These are phyloP conservation scores for Phrixothrix hirtus DNA, from an alignment of 2,888 invertebrate species.

Conservation along the genomic window DNA sequence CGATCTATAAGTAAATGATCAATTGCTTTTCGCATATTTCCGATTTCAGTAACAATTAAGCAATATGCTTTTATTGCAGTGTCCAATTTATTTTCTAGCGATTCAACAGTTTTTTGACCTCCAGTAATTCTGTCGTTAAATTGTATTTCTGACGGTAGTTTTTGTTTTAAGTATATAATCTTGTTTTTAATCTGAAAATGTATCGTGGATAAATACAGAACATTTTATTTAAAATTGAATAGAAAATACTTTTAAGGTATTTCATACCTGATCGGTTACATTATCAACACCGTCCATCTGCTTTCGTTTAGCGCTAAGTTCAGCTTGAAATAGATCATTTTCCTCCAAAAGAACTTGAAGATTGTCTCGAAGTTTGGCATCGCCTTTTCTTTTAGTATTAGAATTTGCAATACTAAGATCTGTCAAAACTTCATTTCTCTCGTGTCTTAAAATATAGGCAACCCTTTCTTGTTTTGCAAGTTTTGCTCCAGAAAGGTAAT, in stretches of 20 bases:
- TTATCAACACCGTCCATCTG: conserved; percentile 58
- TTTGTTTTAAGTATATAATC: conserved; percentile 21
- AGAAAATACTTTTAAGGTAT: no score
- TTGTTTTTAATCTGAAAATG: no score
- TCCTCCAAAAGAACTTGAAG: conserved; percentile 57
- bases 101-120: conserved; percentile 62
- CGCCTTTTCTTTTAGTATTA: conserved; percentile 61
- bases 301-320: conserved; percentile 50
- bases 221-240: no score
- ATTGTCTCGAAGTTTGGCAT: conserved; percentile 59
- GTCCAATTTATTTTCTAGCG: conserved; percentile 75
- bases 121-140: conserved; percentile 58
- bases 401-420: conserved; percentile 66
- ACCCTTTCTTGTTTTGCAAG: conserved; percentile 67
- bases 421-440: conserved; percentile 66
- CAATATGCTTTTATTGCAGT: conserved; percentile 78
- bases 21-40: conserved; percentile 74
- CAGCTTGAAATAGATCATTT: conserved; percentile 57
- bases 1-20: conserved; percentile 80
- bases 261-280: conserved; percentile 56
- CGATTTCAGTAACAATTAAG: conserved; percentile 73
- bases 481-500: conserved; percentile 61
- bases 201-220: no score
- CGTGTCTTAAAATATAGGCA: conserved; percentile 63
- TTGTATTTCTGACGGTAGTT: conserved; percentile 56